Evolutionary conservation across 2,797 vertebrate species (phyloP), one percentile per base, ranked within the genome.

Genomic region (Myotis vivesi): DNA sequence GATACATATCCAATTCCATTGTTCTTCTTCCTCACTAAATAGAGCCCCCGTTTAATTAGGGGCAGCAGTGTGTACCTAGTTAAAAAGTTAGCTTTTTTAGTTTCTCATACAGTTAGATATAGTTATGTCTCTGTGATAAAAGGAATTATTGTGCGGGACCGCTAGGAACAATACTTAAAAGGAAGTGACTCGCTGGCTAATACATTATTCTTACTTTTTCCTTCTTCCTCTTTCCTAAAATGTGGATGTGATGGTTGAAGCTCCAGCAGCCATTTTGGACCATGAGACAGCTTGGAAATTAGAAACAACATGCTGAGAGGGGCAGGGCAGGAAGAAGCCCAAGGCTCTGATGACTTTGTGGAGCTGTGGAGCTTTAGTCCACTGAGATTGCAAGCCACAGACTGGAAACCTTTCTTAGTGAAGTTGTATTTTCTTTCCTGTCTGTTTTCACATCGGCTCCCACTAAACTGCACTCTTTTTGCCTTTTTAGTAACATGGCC

Each of bases 221-320:
- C 38, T 41, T 76, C 49, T 83, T 88, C n/a, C 77, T 76, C 46
- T 57, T 92, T 75, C 44, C 28, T 95, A 76, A 85, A 91, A 84
- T 86, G 49, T 81, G 12, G 55, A 9, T 69, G 20, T 75, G n/a
- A 71, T 87, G 57, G 33, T 73, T 85, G 71, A 87, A 77, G 44
- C 25, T 51, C 30, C n/a, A 51, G 85, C 62, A 85, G 62, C 85
- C 41, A 10, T 93, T 85, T 81, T 84, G 51, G 28, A 81, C 76
- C 59, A 30, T 53, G 66, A 66, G 71, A 51, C 84, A 64, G 38
- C 62, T 38, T 94, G 66, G 25, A 57, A 46, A 73, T 94, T 85
- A 30, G 64, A 89, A 96, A 46, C 57, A 49, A 55, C 49, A 75
- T 62, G 53, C 71, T 49, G 23, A 93, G 13, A 87, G 55, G 36